Evolutionary conservation across 2,797 vertebrate species (phyloP).

Genomic region (Gobionotothen gibberifrons): DNA sequence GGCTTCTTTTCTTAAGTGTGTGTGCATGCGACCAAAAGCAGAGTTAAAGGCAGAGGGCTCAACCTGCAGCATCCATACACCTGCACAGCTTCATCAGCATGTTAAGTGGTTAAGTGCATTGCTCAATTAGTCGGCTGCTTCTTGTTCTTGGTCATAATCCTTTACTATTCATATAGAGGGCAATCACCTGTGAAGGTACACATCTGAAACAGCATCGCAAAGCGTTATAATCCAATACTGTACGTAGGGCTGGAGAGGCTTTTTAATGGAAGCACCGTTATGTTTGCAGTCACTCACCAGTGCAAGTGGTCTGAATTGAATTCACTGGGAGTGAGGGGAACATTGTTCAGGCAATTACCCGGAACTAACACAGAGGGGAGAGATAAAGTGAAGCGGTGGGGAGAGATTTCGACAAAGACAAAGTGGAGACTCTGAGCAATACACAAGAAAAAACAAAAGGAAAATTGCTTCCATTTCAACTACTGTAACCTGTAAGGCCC

Average conservation of each 20-base stretch:
- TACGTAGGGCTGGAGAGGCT: slow-evolving; percentile 25
- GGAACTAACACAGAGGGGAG: slow-evolving; percentile 47
- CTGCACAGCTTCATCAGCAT: slow-evolving; percentile 18
- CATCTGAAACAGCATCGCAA: slow-evolving; percentile 40
- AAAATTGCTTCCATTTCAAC: slow-evolving; percentile 24
- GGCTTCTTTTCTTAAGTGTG: slow-evolving; percentile 15
- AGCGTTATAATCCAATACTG: slow-evolving; percentile 25
- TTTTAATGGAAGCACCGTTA: slow-evolving; percentile 50
- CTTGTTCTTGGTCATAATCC: slow-evolving; percentile 19
- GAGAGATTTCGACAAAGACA: slow-evolving; percentile 40
- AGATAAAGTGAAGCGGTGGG: slow-evolving; percentile 30
- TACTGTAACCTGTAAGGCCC: slow-evolving; percentile 1
- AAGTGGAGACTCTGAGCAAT: slow-evolving; percentile 21
- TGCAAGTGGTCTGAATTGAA: slow-evolving; percentile 55
- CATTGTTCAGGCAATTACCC: slow-evolving; percentile 62
- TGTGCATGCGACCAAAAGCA: slow-evolving; percentile 24
- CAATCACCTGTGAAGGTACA: slow-evolving; percentile 48
- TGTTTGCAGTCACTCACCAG: slow-evolving; percentile 47
- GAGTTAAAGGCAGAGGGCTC: slow-evolving; percentile 12
- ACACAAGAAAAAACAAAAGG: slow-evolving; percentile 41
- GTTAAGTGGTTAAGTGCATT: slow-evolving; percentile 1
- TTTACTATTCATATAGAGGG: slow-evolving; percentile 24
- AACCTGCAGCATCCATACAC: slow-evolving; percentile 7
- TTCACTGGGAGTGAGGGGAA: slow-evolving; percentile 46
- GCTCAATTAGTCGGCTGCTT: slow-evolving; percentile 27